Percentiles rank a stretch among this genome's conserved stretches.
Evolutionary conservation across 2,888 invertebrate genomes (phyloP).

Genomic region (Pyralis farinalis): DNA sequence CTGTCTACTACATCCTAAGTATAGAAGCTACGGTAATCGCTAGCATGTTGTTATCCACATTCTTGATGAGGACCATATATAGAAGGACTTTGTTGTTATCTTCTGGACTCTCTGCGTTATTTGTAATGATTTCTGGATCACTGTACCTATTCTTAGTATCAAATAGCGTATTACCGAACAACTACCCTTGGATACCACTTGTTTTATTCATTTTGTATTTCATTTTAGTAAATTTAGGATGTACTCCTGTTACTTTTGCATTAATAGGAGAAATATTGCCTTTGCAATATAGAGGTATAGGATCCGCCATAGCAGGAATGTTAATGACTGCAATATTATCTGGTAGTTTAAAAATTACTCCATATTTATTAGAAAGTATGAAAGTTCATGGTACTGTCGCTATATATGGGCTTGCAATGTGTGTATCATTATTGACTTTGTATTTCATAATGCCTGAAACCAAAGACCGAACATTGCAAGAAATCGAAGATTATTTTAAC

Average conservation of each 20-base stretch:
- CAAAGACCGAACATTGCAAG: constrained; percentile 38
- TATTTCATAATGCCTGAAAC: constrained; percentile 41
- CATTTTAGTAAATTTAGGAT: constrained; percentile 50
- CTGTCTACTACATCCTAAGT: constrained; percentile 42
- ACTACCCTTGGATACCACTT: constrained; percentile 36
- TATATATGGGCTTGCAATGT: constrained; percentile 24
- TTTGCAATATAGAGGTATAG: constrained; percentile 46
- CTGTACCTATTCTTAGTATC: constrained; percentile 37
- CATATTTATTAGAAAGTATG: constrained; percentile 33
- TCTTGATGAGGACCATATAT: constrained; percentile 43
- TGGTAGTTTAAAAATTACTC: constrained; percentile 21
- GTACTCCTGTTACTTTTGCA: constrained; percentile 50
- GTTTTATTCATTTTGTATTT: constrained; percentile 42
- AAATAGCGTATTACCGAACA: constrained; percentile 26
- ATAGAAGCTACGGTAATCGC: constrained; percentile 45
- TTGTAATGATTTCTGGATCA: constrained; percentile 33
- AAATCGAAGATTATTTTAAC: constrained; percentile 40
- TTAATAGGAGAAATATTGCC: constrained; percentile 57
- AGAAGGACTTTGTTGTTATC: constrained; percentile 44
- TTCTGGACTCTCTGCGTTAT: constrained; percentile 40
- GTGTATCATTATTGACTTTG: constrained; percentile 22
- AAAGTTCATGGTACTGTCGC: constrained; percentile 35
- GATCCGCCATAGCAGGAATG: constrained; percentile 35
- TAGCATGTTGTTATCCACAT: constrained; percentile 39
- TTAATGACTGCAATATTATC: constrained; percentile 29